phyloP scores from a whole-genome alignment of 2,113 vertebrate genomes.

The Ictidomys tridecemlineatus region DNA sequence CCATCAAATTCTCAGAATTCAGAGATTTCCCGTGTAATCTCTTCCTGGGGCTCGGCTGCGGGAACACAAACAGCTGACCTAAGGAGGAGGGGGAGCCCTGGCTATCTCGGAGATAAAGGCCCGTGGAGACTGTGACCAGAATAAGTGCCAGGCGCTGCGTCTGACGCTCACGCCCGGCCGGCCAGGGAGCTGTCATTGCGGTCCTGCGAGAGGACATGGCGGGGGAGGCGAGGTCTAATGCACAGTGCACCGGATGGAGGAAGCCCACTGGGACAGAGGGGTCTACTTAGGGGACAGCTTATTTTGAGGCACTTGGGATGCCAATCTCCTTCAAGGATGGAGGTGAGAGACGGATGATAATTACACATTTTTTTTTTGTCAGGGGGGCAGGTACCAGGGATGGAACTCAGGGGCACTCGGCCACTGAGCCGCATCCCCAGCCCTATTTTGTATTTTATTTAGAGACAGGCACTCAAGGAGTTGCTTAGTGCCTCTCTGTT shows the following conservation, averaged over 20 bases:
- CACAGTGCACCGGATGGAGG: too few species aligned
- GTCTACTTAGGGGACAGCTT: too few species aligned
- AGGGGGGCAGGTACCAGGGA: too few species aligned
- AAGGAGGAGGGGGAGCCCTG: background rate
- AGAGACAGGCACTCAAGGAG: too few species aligned
- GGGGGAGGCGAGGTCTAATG: background rate
- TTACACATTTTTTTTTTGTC: background rate
- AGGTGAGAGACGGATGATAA: too few species aligned
- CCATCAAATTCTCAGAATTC: background rate
- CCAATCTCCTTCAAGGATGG: background rate
- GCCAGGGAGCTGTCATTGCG: rapidly evolving
- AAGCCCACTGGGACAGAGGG: background rate
- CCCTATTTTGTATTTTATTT: too few species aligned
- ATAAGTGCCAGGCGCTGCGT: background rate
- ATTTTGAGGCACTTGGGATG: background rate
- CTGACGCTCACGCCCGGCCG: background rate
- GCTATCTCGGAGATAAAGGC: background rate
- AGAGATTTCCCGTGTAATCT: background rate
- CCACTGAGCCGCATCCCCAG: too few species aligned
- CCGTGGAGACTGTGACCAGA: background rate
- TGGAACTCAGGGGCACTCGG: too few species aligned
- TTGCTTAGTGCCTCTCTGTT: too few species aligned
- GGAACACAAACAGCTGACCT: background rate
- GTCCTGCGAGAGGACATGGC: background rate
- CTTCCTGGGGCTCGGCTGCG: background rate